Conservation (phyloP, 1,140 invertebrate species). For the Hylyphantes graminicola region DNA sequence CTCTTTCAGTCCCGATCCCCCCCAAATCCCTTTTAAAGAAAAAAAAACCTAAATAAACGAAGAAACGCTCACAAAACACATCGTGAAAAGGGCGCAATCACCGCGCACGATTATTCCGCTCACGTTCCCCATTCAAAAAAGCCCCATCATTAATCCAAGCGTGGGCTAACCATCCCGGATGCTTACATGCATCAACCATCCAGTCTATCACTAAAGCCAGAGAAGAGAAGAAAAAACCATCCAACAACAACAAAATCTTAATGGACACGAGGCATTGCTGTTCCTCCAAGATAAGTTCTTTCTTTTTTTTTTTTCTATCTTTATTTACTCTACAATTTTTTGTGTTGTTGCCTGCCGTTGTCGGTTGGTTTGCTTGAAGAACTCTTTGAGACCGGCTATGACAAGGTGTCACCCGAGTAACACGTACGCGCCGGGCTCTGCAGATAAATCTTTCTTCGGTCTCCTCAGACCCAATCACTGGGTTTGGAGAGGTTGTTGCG, state of each 20-base stretch:
- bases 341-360: not conserved
- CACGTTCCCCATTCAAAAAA: constrained; percentile 55
- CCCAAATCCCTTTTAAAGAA: not conserved
- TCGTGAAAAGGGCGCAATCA: constrained; percentile 34
- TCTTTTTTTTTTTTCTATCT: constrained; percentile 20
- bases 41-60: not conserved
- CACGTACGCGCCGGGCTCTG: constrained; percentile 38
- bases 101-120: constrained; percentile 52
- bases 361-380: not conserved
- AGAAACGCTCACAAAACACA: constrained; percentile 38
- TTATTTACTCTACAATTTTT: constrained; percentile 3
- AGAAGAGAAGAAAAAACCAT: constrained; percentile 12
- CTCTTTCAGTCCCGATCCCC: not conserved
- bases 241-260: constrained; percentile 24
- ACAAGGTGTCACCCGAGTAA: constrained; percentile 56
- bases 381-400: constrained; percentile 51
- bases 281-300: constrained; percentile 52
- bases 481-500: not conserved
- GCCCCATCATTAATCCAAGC: constrained; percentile 56
- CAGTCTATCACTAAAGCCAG: constrained; percentile 54
- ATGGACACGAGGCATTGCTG: constrained; percentile 52
- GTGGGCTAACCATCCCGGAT: constrained; percentile 38
- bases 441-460: constrained; percentile 56
- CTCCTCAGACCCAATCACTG: constrained; percentile 31
- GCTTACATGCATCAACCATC: constrained; percentile 38